A percentile compares a stretch with the other conserved stretches of the same genome.
Evolutionary conservation across 2,888 invertebrate genomes (phyloP).

Genomic region (Drosophila hawaiiensis): DNA sequence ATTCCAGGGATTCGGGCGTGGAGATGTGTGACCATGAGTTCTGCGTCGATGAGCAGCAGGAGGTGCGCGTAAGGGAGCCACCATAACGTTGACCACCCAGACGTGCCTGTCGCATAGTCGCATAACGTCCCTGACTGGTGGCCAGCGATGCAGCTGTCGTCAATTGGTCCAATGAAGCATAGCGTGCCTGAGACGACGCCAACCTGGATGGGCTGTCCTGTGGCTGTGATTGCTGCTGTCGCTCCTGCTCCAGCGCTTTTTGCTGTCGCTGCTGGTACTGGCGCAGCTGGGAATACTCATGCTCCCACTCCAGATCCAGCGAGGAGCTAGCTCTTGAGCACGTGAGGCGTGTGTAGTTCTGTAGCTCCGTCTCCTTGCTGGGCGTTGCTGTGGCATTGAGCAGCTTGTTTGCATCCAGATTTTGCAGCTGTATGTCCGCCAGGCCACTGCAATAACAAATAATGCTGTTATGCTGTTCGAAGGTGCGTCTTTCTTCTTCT

Average conservation of each 20-base stretch:
- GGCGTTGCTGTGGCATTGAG: constrained; percentile 80
- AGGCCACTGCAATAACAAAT: constrained; percentile 83
- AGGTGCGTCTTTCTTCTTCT: background rate
- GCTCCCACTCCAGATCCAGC: constrained; percentile 90
- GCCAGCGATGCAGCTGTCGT: constrained; percentile 58
- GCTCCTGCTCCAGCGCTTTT: constrained; percentile 44
- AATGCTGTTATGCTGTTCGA: background rate
- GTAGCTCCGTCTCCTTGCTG: constrained; percentile 81
- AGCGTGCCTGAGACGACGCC: constrained; percentile 40
- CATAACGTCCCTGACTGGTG: constrained; percentile 43
- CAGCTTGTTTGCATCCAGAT: constrained; percentile 87
- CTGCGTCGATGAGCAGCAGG: constrained; percentile 84
- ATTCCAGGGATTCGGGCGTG: constrained; percentile 89
- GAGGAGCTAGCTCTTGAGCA: constrained; percentile 89
- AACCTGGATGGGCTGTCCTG: constrained; percentile 35
- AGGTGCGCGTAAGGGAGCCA: constrained; percentile 82
- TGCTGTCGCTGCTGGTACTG: constrained; percentile 61
- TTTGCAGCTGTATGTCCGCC: constrained; percentile 87
- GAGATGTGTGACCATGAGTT: constrained; percentile 88
- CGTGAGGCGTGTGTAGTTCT: constrained; percentile 54
- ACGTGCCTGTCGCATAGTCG: constrained; percentile 42
- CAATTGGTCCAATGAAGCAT: constrained; percentile 72
- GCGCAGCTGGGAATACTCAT: constrained; percentile 86
- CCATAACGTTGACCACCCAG: constrained; percentile 63
- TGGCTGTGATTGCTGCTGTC: constrained; percentile 30